phyloP scores from a whole-genome alignment of 1,140 invertebrate species.

The Euglossa dilemma region DNA sequence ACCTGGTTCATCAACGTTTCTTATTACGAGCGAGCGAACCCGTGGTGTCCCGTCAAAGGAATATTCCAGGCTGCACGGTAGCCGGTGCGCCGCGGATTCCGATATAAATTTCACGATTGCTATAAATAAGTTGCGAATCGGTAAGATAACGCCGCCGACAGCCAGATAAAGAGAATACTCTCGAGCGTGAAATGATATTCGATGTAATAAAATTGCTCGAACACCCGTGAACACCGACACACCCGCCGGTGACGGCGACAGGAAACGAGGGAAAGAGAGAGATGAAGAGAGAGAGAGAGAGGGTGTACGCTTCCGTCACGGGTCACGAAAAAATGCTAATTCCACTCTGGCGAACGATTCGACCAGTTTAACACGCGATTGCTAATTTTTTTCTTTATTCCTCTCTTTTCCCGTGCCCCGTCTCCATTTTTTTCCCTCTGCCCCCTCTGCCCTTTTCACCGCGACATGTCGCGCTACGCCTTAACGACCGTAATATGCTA shows the following conservation, averaged over 20 bases:
- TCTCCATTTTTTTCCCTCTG: neutral
- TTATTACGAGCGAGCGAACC: neutral
- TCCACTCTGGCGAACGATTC: constrained; percentile 45
- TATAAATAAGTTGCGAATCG: constrained; percentile 4
- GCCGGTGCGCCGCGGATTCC: neutral
- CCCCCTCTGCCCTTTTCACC: constrained; percentile 1
- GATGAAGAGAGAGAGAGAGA: neutral
- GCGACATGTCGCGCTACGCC: constrained; percentile 58
- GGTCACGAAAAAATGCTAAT: constrained; percentile 59
- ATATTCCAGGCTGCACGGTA: neutral
- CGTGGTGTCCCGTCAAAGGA: neutral
- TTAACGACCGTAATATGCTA: constrained; percentile 66
- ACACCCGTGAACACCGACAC: constrained; percentile 24
- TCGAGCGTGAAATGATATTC: constrained; percentile 35
- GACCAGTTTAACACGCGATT: constrained; percentile 58
- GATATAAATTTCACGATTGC: constrained; percentile 17
- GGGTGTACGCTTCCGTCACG: constrained; percentile 23
- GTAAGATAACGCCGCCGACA: neutral
- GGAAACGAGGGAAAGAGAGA: neutral
- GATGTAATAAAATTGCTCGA: constrained; percentile 35
- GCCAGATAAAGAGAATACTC: neutral
- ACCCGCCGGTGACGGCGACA: neutral
- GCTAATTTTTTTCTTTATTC: constrained; percentile 35
- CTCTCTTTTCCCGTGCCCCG: neutral
- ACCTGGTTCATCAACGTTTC: neutral